These are phyloP conservation scores for Cerastis leucographa DNA, from an alignment of 2,888 invertebrate species.

Conservation along the genomic window DNA sequence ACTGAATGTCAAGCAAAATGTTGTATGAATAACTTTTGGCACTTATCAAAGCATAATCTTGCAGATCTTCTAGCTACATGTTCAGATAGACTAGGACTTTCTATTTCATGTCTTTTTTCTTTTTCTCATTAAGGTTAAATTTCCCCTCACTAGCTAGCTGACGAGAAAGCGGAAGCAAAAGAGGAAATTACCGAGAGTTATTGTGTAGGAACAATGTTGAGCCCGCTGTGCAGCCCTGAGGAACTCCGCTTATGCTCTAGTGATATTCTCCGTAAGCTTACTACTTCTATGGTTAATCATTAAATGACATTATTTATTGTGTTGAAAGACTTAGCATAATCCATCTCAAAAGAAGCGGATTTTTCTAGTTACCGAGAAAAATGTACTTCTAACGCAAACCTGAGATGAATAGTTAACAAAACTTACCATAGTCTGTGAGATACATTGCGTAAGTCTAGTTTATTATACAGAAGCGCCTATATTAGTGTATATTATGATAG, in stretches of 20 bases:
- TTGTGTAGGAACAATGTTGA: constrained; percentile 3
- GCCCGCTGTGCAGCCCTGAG: constrained; percentile 13
- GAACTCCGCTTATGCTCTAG: constrained; percentile 9
- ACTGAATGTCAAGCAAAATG: not conserved
- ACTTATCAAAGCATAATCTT: not conserved
- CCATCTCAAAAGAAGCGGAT: constrained; percentile 8
- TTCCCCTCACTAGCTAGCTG: not conserved
- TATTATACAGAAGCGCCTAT: constrained; percentile 49
- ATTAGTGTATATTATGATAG: constrained; percentile 55
- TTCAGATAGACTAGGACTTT: not conserved
- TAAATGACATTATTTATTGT: constrained; percentile 7
- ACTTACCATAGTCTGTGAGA: constrained; percentile 23
- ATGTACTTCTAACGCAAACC: constrained; percentile 34
- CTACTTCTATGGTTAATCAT: not conserved
- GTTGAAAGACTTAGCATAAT: not conserved
- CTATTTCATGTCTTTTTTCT: not conserved
- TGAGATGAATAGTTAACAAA: constrained; percentile 40
- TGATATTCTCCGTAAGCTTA: not conserved
- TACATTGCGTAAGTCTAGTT: constrained; percentile 44
- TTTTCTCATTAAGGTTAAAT: constrained; percentile 4
- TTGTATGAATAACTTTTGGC: not conserved
- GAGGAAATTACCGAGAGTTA: constrained; percentile 14
- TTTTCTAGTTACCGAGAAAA: constrained; percentile 25
- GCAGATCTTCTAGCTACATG: not conserved
- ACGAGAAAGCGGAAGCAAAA: not conserved